Conservation (phyloP, 2,888 invertebrate genomes). For the Caenorhabditis zanzibari region DNA sequence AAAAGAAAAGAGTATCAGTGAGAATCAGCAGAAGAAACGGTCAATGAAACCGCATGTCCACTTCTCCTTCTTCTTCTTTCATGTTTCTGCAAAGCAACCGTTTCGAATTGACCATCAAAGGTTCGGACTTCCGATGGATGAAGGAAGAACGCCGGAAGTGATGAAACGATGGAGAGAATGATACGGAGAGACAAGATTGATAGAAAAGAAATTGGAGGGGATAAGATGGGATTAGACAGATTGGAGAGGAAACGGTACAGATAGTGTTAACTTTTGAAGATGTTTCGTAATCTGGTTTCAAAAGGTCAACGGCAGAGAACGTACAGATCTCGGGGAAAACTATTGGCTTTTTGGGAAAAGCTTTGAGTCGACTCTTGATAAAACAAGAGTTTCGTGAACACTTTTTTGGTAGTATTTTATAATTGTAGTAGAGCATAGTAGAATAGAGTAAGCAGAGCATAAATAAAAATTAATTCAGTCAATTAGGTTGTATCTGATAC, state of each 20-base stretch:
- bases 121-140: conserved; percentile 44
- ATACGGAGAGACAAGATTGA: conserved; percentile 53
- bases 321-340: not conserved
- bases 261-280: conserved; percentile 36
- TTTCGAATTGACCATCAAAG: conserved; percentile 56
- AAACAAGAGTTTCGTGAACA: too few species aligned
- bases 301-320: conserved; percentile 13
- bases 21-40: conserved; percentile 31
- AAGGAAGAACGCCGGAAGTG: conserved; percentile 58
- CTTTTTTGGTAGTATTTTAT: too few species aligned
- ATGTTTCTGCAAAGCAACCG: conserved; percentile 34
- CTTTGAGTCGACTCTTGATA: too few species aligned
- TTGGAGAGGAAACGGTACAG: not conserved
- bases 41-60: conserved; percentile 40
- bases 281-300: conserved; percentile 27
- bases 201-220: conserved; percentile 11
- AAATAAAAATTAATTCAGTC: too few species aligned
- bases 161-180: conserved; percentile 13
- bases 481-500: too few species aligned
- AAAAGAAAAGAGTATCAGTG: conserved; percentile 30
- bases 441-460: too few species aligned
- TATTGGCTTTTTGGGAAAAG: too few species aligned
- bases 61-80: not conserved
- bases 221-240: conserved; percentile 10
- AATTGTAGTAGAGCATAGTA: too few species aligned